Conservation (phyloP, 2,888 invertebrate genomes). For the Mechanitis mazaeus region DNA sequence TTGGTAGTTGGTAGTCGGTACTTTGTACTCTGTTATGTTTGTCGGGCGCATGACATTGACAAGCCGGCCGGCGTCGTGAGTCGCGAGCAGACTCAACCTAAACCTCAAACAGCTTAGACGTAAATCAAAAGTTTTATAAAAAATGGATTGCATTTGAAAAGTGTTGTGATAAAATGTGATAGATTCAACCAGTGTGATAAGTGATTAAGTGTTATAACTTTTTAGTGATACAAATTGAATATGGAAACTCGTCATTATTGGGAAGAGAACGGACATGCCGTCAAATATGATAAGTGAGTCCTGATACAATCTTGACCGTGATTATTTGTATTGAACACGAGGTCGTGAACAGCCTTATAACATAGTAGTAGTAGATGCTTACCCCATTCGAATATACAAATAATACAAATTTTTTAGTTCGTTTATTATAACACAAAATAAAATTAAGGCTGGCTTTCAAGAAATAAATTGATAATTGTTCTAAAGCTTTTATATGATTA, state of each 20-base stretch:
- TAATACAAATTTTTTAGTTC: no score
- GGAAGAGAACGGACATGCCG: conserved; percentile 65
- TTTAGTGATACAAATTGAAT: conserved; percentile 52
- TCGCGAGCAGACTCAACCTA: conserved; percentile 44
- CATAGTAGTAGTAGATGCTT: no score
- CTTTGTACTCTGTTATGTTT: conserved; percentile 54
- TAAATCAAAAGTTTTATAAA: conserved; percentile 30
- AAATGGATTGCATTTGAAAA: conserved; percentile 37
- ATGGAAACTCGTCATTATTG: conserved; percentile 70
- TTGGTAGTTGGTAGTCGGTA: conserved; percentile 3
- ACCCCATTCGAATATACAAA: no score
- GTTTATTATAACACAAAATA: no score
- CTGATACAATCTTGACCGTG: not conserved
- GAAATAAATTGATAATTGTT: no score
- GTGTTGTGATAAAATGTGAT: conserved; percentile 43
- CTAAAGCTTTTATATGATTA: no score
- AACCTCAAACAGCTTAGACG: conserved; percentile 42
- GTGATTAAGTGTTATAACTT: conserved; percentile 43
- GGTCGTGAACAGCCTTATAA: not conserved
- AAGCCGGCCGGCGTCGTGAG: conserved; percentile 45
- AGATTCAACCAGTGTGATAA: conserved; percentile 39
- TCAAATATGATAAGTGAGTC: conserved; percentile 69
- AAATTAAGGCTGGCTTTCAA: no score
- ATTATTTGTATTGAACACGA: not conserved
- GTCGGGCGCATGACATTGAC: conserved; percentile 51